Base-by-base conservation (phyloP, 2,888 invertebrate genomes). In the Synanthedon vespiformis region DNA sequence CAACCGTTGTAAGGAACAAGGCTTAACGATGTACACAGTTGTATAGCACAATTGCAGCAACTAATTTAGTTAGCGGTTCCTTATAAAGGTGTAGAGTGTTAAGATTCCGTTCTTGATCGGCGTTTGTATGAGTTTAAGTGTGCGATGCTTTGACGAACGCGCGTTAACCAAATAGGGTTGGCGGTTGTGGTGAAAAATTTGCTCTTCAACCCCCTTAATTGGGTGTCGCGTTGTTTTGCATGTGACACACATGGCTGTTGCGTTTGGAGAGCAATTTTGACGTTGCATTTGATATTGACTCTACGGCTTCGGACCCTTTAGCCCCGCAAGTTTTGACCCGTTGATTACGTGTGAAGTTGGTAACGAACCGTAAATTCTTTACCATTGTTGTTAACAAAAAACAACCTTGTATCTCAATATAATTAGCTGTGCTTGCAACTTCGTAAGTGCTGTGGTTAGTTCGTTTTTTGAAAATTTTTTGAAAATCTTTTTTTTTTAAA, bases 41-140 rank as follows among this genome's bases (percentile, higher is more conserved):
- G 70, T 73, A 72, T 67, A 72, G 70, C 70, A 86, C 87, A 87
- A 87, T 86, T 81, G 84, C 68, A 63, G 62, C 66, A 77, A 80
- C 86, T 87, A 87, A 87, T 87, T 87, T 83, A 86, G 69, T 66
- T 63, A 65, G 80, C 84, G 87, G 87, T 72, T 58, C 87, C 86
- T 74, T 87, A 80, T 87, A 88, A 63, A 87, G 87, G 53, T 61
- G 55, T 55, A 67, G 68, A 70, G 82, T 78, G 85, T 74, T 82
- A 79, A 83, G 85, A 84, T 79, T 80, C 76, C 75, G 64, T 68
- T 66, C 72, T 79, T 87, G 88, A 88, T 87, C 67, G 88, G 87
- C 88, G 74, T 83, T 85, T 88, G 86, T 88, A 88, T 88, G 81
- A 85, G 68, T 68, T 65, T 74, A 76, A 77, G 73, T 71, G 68